phyloP scores from a whole-genome alignment of 2,113 vertebrate genomes.

The Xiphophorus hellerii region DNA sequence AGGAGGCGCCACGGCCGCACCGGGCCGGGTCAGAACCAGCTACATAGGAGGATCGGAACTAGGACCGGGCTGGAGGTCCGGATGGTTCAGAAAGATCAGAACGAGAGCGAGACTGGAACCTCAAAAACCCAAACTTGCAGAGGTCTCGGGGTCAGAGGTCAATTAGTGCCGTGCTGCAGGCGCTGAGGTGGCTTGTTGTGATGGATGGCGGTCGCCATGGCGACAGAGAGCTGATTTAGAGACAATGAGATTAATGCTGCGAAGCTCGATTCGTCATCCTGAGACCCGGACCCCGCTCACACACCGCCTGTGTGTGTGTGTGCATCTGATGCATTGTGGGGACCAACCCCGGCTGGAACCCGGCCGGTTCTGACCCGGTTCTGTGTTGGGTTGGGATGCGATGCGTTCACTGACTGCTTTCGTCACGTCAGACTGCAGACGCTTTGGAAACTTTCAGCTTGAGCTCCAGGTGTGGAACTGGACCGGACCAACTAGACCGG shows the following conservation, averaged over 20 bases:
- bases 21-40: neutral
- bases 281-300: conserved; percentile 23
- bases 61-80: neutral
- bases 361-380: too few relatives aligned
- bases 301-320: neutral
- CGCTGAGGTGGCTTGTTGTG: conserved; percentile 25
- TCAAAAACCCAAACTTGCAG: neutral
- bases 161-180: conserved; percentile 6
- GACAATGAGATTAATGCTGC: conserved; percentile 48
- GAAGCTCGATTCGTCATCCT: conserved; percentile 49
- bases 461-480: too few relatives aligned
- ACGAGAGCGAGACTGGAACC: neutral
- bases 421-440: too few relatives aligned
- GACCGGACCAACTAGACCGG: too few relatives aligned
- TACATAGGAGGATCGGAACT: neutral
- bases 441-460: too few relatives aligned
- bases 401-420: too few relatives aligned
- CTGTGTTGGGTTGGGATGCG: too few relatives aligned
- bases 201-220: conserved; percentile 45
- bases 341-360: too few relatives aligned
- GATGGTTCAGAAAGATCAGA: neutral
- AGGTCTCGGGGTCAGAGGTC: neutral
- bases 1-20: neutral
- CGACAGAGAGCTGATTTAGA: conserved; percentile 38
- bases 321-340: neutral